A percentile compares a stretch with the other conserved stretches of the same genome.
These are phyloP conservation scores for Lycocorax pyrrhopterus DNA, from an alignment of 2,113 vertebrate species.

Conservation along the genomic window DNA sequence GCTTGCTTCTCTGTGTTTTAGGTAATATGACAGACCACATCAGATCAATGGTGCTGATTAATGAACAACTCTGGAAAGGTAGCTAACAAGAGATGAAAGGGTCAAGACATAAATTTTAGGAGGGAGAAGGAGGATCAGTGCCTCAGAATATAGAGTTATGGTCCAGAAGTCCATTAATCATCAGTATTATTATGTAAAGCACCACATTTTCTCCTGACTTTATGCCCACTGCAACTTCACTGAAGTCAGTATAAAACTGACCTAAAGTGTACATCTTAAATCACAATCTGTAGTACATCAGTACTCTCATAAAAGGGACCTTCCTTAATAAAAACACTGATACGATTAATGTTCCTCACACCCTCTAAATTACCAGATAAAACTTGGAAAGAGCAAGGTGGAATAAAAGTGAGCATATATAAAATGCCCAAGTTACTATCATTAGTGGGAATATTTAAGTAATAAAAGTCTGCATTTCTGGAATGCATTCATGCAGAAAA, in stretches of 20 bases:
- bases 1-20: conserved; percentile 18
- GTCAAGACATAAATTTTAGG: conserved; percentile 52
- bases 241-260: conserved; percentile 21
- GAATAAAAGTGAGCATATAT: conserved; percentile 12
- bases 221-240: conserved; percentile 15
- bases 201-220: conserved; percentile 38
- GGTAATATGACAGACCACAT: conserved; percentile 48
- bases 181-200: conserved; percentile 43
- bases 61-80: conserved; percentile 33
- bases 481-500: conserved; percentile 49
- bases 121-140: conserved; percentile 23
- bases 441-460: conserved; percentile 50
- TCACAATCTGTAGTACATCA: conserved; percentile 19
- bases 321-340: conserved; percentile 34
- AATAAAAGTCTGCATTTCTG: conserved; percentile 28
- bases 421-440: conserved; percentile 19
- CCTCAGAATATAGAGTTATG: conserved; percentile 32
- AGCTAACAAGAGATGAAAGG: conserved; percentile 49
- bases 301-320: background rate
- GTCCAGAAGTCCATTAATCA: conserved; percentile 35
- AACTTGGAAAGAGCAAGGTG: conserved; percentile 2
- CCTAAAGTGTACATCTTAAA: conserved; percentile 32
- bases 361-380: conserved; percentile 31
- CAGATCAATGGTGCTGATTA: conserved; percentile 61
- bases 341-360: background rate